Percentiles rank a stretch among this genome's conserved stretches.
Conservation (phyloP, 2,888 invertebrate genomes). For the Autographa pulchrina region DNA sequence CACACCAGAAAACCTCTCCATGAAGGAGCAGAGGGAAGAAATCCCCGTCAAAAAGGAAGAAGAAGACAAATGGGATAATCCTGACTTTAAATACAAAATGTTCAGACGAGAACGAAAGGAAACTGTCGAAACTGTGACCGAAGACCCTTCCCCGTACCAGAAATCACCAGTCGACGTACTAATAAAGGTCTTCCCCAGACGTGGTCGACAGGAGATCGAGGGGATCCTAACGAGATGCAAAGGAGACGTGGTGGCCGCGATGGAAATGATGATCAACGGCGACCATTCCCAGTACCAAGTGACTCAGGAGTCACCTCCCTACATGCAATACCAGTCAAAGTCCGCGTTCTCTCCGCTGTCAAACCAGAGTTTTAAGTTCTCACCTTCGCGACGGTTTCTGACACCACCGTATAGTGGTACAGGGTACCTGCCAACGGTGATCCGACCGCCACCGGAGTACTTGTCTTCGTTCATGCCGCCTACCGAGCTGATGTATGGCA, state of each 20-base stretch:
- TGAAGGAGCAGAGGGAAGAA: conserved; percentile 91
- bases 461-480: conserved; percentile 84
- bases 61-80: conserved; percentile 83
- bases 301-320: conserved; percentile 84
- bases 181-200: conserved; percentile 96
- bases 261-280: conserved; percentile 96
- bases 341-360: conserved; percentile 95
- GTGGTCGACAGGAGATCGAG: conserved; percentile 96
- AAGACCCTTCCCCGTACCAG: conserved; percentile 81
- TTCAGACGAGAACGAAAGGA: conserved; percentile 74
- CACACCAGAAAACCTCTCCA: conserved; percentile 94
- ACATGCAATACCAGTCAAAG: conserved; percentile 88
- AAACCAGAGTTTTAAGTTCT: conserved; percentile 90
- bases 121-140: conserved; percentile 66
- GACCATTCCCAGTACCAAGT: conserved; percentile 79
- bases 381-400: conserved; percentile 93
- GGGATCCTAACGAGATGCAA: conserved; percentile 94
- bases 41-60: conserved; percentile 86
- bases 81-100: conserved; percentile 83
- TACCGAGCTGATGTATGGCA: conserved; percentile 84
- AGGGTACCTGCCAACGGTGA: conserved; percentile 94
- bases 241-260: conserved; percentile 97
- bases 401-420: conserved; percentile 95
- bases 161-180: conserved; percentile 96
- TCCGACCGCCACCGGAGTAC: conserved; percentile 88